These are phyloP conservation scores for Lepidostoma basale DNA, from an alignment of 1,140 invertebrate genomes.

Conservation along the genomic window DNA sequence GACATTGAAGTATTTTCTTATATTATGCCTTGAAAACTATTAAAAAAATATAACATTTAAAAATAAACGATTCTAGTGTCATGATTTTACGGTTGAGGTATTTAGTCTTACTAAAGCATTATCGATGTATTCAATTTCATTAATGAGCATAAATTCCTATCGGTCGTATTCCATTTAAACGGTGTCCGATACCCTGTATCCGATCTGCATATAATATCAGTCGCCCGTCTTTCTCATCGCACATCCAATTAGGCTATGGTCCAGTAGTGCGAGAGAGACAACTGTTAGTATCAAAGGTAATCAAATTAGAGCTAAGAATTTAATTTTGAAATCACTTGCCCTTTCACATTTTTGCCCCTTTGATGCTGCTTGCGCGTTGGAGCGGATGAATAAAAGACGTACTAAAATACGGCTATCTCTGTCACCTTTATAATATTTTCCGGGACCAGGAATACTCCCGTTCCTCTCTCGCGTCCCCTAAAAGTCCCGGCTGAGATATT, in stretches of 20 bases:
- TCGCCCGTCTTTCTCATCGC: background rate
- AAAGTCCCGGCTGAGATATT: slow-evolving; percentile 11
- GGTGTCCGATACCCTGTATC: too few relatives aligned
- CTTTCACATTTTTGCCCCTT: slow-evolving; percentile 24
- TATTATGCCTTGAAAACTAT: too few relatives aligned
- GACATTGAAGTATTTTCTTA: too few relatives aligned
- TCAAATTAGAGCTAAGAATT: slow-evolving; percentile 26
- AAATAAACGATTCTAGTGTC: too few relatives aligned
- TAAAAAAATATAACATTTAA: too few relatives aligned
- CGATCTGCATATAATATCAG: background rate
- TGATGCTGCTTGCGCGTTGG: background rate
- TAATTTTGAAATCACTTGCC: slow-evolving; percentile 22
- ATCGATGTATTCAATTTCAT: too few relatives aligned
- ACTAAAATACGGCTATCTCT: background rate
- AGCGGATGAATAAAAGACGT: background rate
- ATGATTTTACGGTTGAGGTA: too few relatives aligned
- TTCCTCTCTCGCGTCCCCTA: background rate
- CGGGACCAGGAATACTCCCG: slow-evolving; percentile 1
- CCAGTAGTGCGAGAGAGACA: slow-evolving; percentile 2
- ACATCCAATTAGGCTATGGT: background rate
- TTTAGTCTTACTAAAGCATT: too few relatives aligned
- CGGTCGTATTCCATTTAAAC: too few relatives aligned
- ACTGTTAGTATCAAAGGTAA: slow-evolving; percentile 10
- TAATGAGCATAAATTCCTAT: too few relatives aligned
- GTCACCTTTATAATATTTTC: slow-evolving; percentile 3